Conservation (phyloP, 2,797 vertebrate genomes). For the Cynodonichthys magdalenae region DNA sequence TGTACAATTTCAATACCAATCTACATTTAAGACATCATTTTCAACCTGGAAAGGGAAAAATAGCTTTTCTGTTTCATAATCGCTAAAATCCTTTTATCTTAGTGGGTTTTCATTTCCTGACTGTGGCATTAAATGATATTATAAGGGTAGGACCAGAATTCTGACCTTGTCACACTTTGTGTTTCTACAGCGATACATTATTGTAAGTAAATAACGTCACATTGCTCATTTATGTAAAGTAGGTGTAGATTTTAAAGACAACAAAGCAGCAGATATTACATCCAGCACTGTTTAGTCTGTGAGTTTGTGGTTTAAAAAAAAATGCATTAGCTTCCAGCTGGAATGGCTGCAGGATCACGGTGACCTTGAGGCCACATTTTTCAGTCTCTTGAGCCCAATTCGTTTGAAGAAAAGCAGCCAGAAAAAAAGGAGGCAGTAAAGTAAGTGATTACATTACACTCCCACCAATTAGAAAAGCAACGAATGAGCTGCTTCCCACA, state of each 20-base stretch:
- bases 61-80: constrained; percentile 22
- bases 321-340: constrained; percentile 25
- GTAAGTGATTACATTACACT: constrained; percentile 44
- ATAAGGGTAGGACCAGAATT: constrained; percentile 38
- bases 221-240: no score
- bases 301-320: not conserved
- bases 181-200: no score
- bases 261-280: not conserved
- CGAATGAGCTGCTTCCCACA: constrained; percentile 42
- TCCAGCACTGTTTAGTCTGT: no score
- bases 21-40: constrained; percentile 1
- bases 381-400: constrained; percentile 35
- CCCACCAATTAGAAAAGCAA: constrained; percentile 58
- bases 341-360: constrained; percentile 28
- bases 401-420: constrained; percentile 22
- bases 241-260: not conserved
- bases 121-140: constrained; percentile 10
- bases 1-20: no score
- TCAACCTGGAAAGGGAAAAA: not conserved
- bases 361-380: constrained; percentile 32
- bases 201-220: no score
- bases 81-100: constrained; percentile 58
- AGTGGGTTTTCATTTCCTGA: constrained; percentile 58
- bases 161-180: no score
- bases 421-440: constrained; percentile 45